phyloP scores from a whole-genome alignment of 2,113 vertebrate species.

The Tragelaphus strepsiceros region DNA sequence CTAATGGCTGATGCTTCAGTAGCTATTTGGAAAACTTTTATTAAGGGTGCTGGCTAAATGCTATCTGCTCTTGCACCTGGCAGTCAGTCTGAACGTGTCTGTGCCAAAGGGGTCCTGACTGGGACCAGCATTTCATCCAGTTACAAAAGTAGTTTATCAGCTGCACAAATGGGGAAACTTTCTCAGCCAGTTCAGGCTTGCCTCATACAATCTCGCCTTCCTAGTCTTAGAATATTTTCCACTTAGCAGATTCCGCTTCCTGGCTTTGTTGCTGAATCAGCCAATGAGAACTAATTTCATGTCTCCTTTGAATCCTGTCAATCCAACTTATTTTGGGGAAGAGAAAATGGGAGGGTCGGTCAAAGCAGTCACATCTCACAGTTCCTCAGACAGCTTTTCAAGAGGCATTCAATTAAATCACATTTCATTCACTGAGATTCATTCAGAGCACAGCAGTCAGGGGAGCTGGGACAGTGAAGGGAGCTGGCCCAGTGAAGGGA shows the following conservation, averaged over 20 bases:
- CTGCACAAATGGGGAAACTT: not conserved
- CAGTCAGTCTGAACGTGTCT: not conserved
- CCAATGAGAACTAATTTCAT: conserved; percentile 55
- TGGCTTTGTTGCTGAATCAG: conserved; percentile 49
- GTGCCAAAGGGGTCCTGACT: not conserved
- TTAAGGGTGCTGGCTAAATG: not conserved
- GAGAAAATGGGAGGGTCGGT: conserved; percentile 14
- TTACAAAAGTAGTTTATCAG: conserved; percentile 41
- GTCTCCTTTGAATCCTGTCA: conserved; percentile 52
- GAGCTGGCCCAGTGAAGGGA: too few species aligned
- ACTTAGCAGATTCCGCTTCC: conserved; percentile 31
- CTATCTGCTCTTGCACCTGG: not conserved
- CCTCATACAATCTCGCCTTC: not conserved
- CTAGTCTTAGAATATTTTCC: conserved; percentile 19
- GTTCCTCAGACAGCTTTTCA: not conserved
- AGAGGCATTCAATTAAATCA: not conserved
- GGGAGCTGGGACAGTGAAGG: too few species aligned
- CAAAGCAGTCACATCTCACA: conserved; percentile 21
- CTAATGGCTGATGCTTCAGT: not conserved
- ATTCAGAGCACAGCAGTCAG: not conserved
- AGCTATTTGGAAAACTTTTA: not conserved
- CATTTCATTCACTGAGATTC: not conserved
- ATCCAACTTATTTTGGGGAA: conserved; percentile 13
- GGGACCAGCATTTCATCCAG: not conserved
- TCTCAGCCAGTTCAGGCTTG: not conserved